phyloP scores from a whole-genome alignment of 2,888 invertebrate genomes.

The Dusona sp. region DNA sequence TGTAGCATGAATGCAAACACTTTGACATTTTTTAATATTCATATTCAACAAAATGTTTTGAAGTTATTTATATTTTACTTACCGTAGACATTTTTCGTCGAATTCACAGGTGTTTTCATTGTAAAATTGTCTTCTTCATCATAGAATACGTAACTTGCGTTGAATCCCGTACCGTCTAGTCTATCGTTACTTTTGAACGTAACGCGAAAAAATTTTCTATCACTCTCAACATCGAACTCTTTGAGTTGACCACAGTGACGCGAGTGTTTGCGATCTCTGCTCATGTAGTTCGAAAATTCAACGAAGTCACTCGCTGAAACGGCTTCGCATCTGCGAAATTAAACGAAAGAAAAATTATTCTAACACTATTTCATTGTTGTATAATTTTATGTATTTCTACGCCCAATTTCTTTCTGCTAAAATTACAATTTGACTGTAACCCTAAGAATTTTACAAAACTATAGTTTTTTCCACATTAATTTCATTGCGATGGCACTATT shows the following conservation, averaged over 20 bases:
- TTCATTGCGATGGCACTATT: no score
- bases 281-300: conserved; percentile 97
- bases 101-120: conserved; percentile 83
- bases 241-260: conserved; percentile 95
- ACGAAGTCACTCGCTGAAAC: conserved; percentile 97
- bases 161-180: conserved; percentile 97
- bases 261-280: conserved; percentile 94
- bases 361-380: neutral
- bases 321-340: conserved; percentile 93
- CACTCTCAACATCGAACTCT: conserved; percentile 93
- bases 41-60: neutral
- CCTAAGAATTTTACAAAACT: no score
- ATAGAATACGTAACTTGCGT: conserved; percentile 95
- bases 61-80: conserved; percentile 52
- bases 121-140: conserved; percentile 88
- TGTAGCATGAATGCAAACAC: neutral
- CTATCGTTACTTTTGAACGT: conserved; percentile 97
- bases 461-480: no score
- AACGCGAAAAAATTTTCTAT: conserved; percentile 96
- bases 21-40: no score
- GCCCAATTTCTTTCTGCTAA: neutral
- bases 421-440: no score
- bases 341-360: conserved; percentile 14
- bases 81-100: conserved; percentile 72
- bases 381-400: neutral